These are phyloP conservation scores for Hirtodrosophila duncani DNA, from an alignment of 2,888 invertebrate genomes.

Conservation along the genomic window DNA sequence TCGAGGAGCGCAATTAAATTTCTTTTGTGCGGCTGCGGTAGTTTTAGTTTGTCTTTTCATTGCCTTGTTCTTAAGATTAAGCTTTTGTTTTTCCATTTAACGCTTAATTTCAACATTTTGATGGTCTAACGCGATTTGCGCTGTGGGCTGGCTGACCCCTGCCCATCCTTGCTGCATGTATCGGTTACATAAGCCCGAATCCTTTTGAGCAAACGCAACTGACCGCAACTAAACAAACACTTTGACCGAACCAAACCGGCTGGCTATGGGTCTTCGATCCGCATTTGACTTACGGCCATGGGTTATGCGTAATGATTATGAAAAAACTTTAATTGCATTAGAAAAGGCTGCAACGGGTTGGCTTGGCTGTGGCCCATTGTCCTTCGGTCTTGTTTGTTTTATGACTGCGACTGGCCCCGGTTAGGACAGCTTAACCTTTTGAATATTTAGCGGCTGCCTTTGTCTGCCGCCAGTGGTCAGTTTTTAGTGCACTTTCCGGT, in stretches of 20 bases:
- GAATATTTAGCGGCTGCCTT: slow-evolving; percentile 44
- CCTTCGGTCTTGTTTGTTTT: slow-evolving; percentile 54
- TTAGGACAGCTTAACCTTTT: slow-evolving; percentile 56
- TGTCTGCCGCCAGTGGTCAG: slow-evolving; percentile 28
- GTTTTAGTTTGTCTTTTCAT: slow-evolving; percentile 66
- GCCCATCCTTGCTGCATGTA: slow-evolving; percentile 21
- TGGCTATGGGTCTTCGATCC: slow-evolving; percentile 42
- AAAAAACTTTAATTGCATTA: slow-evolving; percentile 61
- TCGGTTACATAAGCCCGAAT: slow-evolving; percentile 48
- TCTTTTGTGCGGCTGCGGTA: slow-evolving; percentile 54
- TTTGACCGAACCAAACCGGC: slow-evolving; percentile 34
- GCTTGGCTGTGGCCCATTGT: slow-evolving; percentile 30
- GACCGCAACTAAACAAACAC: slow-evolving; percentile 70
- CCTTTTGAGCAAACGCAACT: slow-evolving; percentile 50
- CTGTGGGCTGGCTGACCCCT: slow-evolving; percentile 47
- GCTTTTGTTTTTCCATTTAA: slow-evolving; percentile 70
- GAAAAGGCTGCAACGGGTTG: slow-evolving; percentile 36
- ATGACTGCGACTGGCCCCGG: slow-evolving; percentile 26
- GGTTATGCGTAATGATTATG: slow-evolving; percentile 4
- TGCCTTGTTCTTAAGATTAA: slow-evolving; percentile 61
- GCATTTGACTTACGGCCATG: slow-evolving; percentile 55
- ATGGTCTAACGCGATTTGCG: slow-evolving; percentile 59
- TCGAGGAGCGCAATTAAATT: slow-evolving; percentile 65
- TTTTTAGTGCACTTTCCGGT: slow-evolving; percentile 56
- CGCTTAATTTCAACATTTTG: slow-evolving; percentile 69